Base-by-base conservation (phyloP, 1,140 invertebrate genomes). In the Lepidurus apus region DNA sequence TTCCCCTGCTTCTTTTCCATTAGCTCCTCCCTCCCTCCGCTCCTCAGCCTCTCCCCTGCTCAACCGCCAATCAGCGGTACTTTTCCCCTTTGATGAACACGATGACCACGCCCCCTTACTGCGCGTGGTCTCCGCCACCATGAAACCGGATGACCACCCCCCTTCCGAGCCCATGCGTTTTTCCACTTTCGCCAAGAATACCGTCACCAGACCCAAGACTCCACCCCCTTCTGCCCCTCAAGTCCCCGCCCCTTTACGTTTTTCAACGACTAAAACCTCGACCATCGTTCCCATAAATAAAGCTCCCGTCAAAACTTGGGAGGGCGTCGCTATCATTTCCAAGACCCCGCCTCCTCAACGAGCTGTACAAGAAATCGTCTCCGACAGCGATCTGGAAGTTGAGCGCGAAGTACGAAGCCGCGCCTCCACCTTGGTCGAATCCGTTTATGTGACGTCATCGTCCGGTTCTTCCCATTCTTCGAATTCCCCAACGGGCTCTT, bases 11-110 rank as follows among this genome's bases (percentile, higher is more conserved):
- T 65, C 53, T 65, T 65, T 65, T 65, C 53, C 53, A 21, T 65
- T 65, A 65, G 53, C 53, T 65, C 53, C 53, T 65, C 53, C 53
- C 53, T 65, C 53, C 53, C 53, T 65, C 17, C 53, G 53, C 21
- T 65, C 53, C 21, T 65, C 53, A 65, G 53, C 53, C 53, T 65
- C 53, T 17, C 53, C 53, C 9, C n/a, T 65, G 6, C 21, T 65
- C 21, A 65, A 65, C 53, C 53, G 53, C 13, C 53, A 65, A 13
- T 65, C 53, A 7, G 8, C 21, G 53, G 13, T 21, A 21, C 53
- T 65, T 13, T 65, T 65, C 13, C 53, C 53, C 53, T 65, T 65
- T 17, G 53, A 65, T 9, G 21, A 65, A 13, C 53, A 65, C 53
- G 53, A 65, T 21, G 17, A 9, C 53, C 53, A 65, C n/a, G 7